A percentile compares a stretch with the other conserved stretches of the same genome.
These are phyloP conservation scores for Hymenochirus boettgeri DNA, from an alignment of 2,113 vertebrate genomes.

Conservation along the genomic window DNA sequence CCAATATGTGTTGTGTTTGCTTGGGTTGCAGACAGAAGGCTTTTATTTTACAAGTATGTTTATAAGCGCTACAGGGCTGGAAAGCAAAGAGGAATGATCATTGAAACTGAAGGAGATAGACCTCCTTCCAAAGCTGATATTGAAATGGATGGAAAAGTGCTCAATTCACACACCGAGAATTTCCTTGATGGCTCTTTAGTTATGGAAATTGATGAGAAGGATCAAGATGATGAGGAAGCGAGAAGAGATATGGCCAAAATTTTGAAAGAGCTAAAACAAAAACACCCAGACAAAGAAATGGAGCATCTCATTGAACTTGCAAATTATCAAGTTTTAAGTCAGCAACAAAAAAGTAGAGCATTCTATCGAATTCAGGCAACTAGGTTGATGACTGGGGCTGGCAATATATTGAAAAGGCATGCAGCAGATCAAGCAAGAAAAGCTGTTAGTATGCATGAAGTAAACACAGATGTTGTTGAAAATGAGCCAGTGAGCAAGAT, in stretches of 20 bases:
- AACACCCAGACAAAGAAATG: slow-evolving; percentile 87
- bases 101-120: slow-evolving; percentile 88
- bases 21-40: slow-evolving; percentile 89
- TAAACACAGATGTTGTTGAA: slow-evolving; percentile 68
- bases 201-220: slow-evolving; percentile 70
- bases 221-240: slow-evolving; percentile 81
- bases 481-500: slow-evolving; percentile 75
- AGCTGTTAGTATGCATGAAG: slow-evolving; percentile 76
- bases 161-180: slow-evolving; percentile 76
- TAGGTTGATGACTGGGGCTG: slow-evolving; percentile 86
- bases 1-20: slow-evolving; percentile 90
- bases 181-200: slow-evolving; percentile 90
- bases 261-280: slow-evolving; percentile 89
- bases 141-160: slow-evolving; percentile 84
- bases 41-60: slow-evolving; percentile 93
- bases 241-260: slow-evolving; percentile 83
- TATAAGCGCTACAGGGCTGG: slow-evolving; percentile 88
- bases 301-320: slow-evolving; percentile 87
- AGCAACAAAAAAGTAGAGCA: slow-evolving; percentile 89
- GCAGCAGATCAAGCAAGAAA: slow-evolving; percentile 86
- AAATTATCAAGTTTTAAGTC: slow-evolving; percentile 87
- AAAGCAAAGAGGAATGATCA: slow-evolving; percentile 86
- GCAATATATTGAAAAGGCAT: slow-evolving; percentile 85
- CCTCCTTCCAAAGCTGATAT: slow-evolving; percentile 80
- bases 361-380: slow-evolving; percentile 94